Base-by-base conservation (phyloP, 2,797 vertebrate genomes). In the Pitangus sulphuratus region DNA sequence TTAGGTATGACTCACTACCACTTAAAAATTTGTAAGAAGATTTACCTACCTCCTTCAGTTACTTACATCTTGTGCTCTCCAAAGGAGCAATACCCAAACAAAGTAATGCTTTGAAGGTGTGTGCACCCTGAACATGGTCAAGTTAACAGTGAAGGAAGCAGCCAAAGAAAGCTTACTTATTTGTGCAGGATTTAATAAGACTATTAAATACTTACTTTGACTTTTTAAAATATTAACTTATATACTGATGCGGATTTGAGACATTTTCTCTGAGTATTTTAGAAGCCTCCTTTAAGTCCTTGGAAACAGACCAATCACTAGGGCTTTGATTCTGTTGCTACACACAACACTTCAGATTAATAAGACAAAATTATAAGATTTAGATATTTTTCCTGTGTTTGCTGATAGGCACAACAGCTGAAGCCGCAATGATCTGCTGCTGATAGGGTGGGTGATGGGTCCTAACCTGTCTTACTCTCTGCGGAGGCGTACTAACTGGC, bases 91-190 rank as follows among this genome's bases (percentile, higher is more conserved):
- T 57, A 51, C 14, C 50, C 62, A 79, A 81, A 70, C 56, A 85
- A 87, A 82, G 76, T 25, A 45, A 48, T 70, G 10, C 62, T 95
- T 95, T 85, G 74, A 75, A 69, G 18, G 33, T 84, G 4, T 42
- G 11, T 22, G 18, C 30, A 22, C 9, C 58, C 61, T 71, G 15
- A 81, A 66, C 31, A 21, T 81, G 24, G 75, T 95, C 90, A 93
- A 93, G 30, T 72, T 95, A 66, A 70, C 60, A 72, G 20, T 12
- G 42, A 85, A 90, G 56, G 47, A 87, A 90, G 53, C 35, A 80
- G 84, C 68, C 61, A 64, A 93, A 71, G 66, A 90, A 93, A 47
- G 57, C 53, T 87, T 91, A 64, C 26, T 88, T 94, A 61, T 62
- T 93, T 97, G 51, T 81, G 81, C 22, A 16, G 44, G 26, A 56